phyloP scores from a whole-genome alignment of 2,888 invertebrate species.

The Phlogophora meticulosa region DNA sequence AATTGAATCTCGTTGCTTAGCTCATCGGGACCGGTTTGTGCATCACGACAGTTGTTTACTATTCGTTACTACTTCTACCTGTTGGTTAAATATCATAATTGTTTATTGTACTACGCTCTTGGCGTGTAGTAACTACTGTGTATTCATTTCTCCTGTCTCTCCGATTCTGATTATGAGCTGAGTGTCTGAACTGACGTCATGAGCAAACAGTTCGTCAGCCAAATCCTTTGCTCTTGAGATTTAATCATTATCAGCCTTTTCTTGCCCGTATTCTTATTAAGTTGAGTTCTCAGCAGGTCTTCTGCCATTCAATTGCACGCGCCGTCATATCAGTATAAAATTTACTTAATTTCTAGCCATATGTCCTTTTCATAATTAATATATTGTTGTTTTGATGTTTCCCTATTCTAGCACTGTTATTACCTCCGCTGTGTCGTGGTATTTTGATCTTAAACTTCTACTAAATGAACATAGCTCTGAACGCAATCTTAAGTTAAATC shows the following conservation, averaged over 20 bases:
- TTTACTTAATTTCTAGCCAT: neutral
- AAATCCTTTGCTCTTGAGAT: neutral
- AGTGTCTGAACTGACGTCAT: neutral
- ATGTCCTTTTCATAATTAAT: neutral
- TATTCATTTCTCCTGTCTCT: conserved; percentile 16
- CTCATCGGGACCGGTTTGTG: conserved; percentile 69
- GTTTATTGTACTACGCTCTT: conserved; percentile 11
- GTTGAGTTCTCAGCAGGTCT: neutral
- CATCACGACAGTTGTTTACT: conserved; percentile 65
- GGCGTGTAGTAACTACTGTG: conserved; percentile 1
- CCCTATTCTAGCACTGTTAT: neutral
- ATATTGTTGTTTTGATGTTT: neutral
- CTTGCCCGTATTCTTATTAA: neutral
- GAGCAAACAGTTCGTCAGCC: neutral
- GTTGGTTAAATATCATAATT: conserved; percentile 48
- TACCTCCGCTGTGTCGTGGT: neutral
- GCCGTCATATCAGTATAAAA: neutral
- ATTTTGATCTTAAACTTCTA: neutral
- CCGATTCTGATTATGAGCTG: neutral
- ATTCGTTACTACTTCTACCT: conserved; percentile 57
- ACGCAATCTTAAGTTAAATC: neutral
- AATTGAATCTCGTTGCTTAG: conserved; percentile 59
- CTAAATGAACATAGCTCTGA: neutral
- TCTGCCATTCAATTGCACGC: neutral
- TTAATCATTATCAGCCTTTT: neutral